Conservation (phyloP, 2,888 invertebrate species). For the Apantesis nais region DNA sequence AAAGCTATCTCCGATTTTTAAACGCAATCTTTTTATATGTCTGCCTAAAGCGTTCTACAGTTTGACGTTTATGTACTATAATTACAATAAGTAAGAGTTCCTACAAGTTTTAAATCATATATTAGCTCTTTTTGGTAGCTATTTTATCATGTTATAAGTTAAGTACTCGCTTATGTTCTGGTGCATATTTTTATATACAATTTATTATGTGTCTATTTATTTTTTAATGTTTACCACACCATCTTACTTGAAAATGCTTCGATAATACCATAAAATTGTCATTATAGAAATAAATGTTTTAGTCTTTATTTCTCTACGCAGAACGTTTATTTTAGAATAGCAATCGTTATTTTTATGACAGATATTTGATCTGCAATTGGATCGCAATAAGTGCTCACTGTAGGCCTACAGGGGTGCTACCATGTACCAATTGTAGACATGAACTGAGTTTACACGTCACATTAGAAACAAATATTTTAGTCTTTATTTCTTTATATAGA, state of each 20-base stretch:
- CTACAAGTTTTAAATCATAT: conserved; percentile 43
- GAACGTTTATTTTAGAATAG: no score
- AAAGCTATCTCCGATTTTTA: not conserved
- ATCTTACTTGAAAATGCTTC: conserved; percentile 34
- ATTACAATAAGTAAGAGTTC: conserved; percentile 43
- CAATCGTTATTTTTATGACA: no score
- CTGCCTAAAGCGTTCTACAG: conserved; percentile 7
- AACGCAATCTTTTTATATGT: not conserved
- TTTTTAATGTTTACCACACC: conserved; percentile 37
- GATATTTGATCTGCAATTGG: no score
- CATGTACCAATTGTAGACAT: no score
- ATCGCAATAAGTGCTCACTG: no score
- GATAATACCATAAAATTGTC: not conserved
- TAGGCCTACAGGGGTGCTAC: no score
- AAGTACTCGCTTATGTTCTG: conserved; percentile 38
- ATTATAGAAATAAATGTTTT: no score
- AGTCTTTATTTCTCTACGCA: no score
- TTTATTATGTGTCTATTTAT: conserved; percentile 50
- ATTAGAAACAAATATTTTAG: no score
- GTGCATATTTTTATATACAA: conserved; percentile 49
- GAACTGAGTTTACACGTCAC: no score
- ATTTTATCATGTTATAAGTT: conserved; percentile 40
- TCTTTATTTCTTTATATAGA: no score
- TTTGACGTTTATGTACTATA: conserved; percentile 22
- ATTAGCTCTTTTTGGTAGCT: conserved; percentile 44